A percentile compares a stretch with the other conserved stretches of the same genome.
These are phyloP conservation scores for Onthophagus sagittarius DNA, from an alignment of 2,888 invertebrate species.

Conservation along the genomic window DNA sequence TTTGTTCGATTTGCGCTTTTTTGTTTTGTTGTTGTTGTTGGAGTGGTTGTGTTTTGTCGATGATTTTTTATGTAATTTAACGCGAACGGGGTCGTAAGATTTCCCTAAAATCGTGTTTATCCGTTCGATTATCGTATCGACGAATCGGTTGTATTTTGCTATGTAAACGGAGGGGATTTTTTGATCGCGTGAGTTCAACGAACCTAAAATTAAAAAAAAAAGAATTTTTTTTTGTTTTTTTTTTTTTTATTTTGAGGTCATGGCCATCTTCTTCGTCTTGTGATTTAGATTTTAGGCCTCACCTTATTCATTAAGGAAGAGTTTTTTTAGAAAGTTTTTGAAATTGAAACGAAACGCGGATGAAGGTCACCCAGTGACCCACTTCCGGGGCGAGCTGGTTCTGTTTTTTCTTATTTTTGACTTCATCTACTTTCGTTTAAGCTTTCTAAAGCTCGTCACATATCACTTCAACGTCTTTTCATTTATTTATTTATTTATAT, in stretches of 20 bases:
- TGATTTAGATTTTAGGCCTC: not conserved
- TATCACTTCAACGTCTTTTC: not conserved
- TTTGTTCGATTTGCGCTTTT: conserved; percentile 31
- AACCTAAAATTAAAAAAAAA: conserved; percentile 15
- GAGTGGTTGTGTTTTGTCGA: conserved; percentile 51
- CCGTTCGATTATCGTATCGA: conserved; percentile 75
- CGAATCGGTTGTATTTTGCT: conserved; percentile 79
- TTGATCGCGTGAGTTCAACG: conserved; percentile 21
- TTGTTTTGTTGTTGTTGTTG: conserved; percentile 45
- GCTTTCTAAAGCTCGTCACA: not conserved
- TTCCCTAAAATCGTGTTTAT: conserved; percentile 76
- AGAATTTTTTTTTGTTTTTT: not conserved
- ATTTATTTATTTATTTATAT: not conserved
- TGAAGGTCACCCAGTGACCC: conserved; percentile 50
- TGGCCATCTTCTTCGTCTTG: no score
- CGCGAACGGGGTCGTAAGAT: conserved; percentile 82
- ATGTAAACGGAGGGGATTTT: conserved; percentile 68
- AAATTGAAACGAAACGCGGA: conserved; percentile 22
- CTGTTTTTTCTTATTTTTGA: not conserved
- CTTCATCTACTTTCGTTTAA: not conserved
- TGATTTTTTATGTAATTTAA: conserved; percentile 60
- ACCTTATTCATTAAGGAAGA: not conserved
- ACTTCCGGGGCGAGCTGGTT: conserved; percentile 30
- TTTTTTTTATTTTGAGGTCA: not conserved
- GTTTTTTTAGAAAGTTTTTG: not conserved